Evolutionary conservation across 2,113 vertebrate species (phyloP).

Genomic region (Ceuthmochares aereus): DNA sequence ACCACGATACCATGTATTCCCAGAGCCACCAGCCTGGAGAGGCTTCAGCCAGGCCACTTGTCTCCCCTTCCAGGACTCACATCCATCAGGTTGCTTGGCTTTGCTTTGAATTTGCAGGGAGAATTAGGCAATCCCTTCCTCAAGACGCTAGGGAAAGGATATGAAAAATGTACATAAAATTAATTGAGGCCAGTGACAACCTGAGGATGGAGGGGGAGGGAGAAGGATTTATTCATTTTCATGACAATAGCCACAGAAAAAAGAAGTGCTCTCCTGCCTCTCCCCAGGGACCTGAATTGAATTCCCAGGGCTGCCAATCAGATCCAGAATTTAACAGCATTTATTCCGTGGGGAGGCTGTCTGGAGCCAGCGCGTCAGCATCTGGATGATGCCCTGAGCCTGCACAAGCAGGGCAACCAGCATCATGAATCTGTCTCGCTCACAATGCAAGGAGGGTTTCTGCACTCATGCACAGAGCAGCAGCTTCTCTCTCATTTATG

Average conservation of each 20-base stretch:
- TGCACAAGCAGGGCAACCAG: not conserved
- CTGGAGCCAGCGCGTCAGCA: conserved; percentile 51
- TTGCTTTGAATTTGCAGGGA: not conserved
- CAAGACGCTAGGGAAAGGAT: not conserved
- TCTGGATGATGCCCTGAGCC: conserved; percentile 42
- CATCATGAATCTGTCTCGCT: not conserved
- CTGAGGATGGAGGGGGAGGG: not conserved
- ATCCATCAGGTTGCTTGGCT: not conserved
- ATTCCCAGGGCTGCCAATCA: conserved; percentile 74
- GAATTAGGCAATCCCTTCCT: not conserved
- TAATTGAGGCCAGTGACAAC: conserved; percentile 45
- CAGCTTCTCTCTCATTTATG: not conserved
- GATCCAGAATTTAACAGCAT: conserved; percentile 62
- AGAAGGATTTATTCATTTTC: conserved; percentile 68
- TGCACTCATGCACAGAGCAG: not conserved
- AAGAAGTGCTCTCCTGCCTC: conserved; percentile 45
- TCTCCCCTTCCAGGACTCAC: not conserved
- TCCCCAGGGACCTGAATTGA: conserved; percentile 53
- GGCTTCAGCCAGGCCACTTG: not conserved
- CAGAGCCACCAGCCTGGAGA: not conserved
- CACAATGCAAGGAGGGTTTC: not conserved
- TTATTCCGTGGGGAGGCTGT: conserved; percentile 59
- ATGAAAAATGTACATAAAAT: not conserved
- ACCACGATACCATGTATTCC: not conserved
- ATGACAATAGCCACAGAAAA: conserved; percentile 66